Evolutionary conservation across 2,113 vertebrate genomes (phyloP).

Genomic region (Gallinago jamesoni): DNA sequence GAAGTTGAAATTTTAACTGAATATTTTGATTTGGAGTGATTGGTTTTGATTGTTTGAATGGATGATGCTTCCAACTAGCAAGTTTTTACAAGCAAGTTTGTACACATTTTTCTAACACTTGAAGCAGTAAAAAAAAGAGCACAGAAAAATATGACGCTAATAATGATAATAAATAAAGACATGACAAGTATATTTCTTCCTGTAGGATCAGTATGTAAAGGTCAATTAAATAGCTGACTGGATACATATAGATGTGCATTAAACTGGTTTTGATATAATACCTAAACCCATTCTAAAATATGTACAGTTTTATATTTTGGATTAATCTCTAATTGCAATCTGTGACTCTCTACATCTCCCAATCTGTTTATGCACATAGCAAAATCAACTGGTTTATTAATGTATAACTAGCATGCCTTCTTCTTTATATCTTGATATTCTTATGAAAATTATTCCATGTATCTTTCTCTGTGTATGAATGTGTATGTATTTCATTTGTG

Average conservation of each 20-base stretch:
- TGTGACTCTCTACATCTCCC: neutral
- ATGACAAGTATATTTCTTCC: neutral
- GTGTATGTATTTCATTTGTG: neutral
- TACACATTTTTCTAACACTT: neutral
- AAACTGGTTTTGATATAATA: neutral
- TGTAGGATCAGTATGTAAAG: neutral
- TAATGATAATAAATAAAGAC: neutral
- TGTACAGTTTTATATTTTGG: neutral
- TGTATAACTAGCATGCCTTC: neutral
- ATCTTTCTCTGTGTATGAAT: neutral
- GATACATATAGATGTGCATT: neutral
- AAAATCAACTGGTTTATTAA: neutral
- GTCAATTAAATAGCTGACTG: neutral
- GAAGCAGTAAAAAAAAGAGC: neutral
- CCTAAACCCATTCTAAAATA: neutral
- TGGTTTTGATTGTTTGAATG: neutral
- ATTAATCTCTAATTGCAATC: neutral
- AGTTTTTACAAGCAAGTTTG: neutral
- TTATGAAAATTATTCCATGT: neutral
- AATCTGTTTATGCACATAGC: neutral
- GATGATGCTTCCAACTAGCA: neutral
- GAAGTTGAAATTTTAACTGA: neutral
- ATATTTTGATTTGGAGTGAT: neutral
- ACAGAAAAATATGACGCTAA: neutral
- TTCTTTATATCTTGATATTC: neutral